Evolutionary conservation across 1,140 invertebrate species (phyloP), one percentile per base, ranked within the genome.

Genomic region (Phenacoccus solenopsis): DNA sequence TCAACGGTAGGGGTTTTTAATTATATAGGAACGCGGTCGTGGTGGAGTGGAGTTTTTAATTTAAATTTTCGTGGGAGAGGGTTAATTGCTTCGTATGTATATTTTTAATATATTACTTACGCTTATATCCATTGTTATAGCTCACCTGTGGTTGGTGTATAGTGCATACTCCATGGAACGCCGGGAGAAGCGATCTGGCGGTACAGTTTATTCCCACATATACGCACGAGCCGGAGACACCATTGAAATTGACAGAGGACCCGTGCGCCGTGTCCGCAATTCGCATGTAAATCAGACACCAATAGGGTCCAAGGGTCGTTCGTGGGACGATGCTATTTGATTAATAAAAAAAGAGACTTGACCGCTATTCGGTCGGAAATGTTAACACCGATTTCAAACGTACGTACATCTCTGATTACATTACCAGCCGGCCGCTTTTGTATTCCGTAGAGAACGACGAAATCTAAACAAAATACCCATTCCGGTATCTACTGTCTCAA

Each of bases 401-500:
- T 49, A 49, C 38, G 38, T 49, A 49, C 38, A 49, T 49, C 38
- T 49, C 38, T 49, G 38, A 49, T 49, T 49, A 49, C 38, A 49
- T 49, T 49, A 2, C 12, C 38, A 49, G 16, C 3, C 38, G 38
- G 16, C 3, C 38, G 38, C 38, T n/a, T 49, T 49, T 49, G 38
- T 49, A 49, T 49, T 49, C 38, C 38, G 16, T n/a, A 49, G 38
- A 49, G 38, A 49, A n/a, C 38, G 3, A 49, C 12, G 12, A 49
- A 49, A 49, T 49, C 38, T 49, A 49, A 49, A 49, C 38, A 49
- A 49, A 49, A n/a, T 49, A 49, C 38, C 38, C 38, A 49, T 49
- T 49, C 38, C 38, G 38, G 5, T 49, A 49, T 49, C 38, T 49
- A 49, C 38, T 49, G 38, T 49, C 38, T 49, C 38, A 49, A 49